Evolutionary conservation across 2,113 vertebrate genomes (phyloP).

Genomic region (Galeopterus variegatus): DNA sequence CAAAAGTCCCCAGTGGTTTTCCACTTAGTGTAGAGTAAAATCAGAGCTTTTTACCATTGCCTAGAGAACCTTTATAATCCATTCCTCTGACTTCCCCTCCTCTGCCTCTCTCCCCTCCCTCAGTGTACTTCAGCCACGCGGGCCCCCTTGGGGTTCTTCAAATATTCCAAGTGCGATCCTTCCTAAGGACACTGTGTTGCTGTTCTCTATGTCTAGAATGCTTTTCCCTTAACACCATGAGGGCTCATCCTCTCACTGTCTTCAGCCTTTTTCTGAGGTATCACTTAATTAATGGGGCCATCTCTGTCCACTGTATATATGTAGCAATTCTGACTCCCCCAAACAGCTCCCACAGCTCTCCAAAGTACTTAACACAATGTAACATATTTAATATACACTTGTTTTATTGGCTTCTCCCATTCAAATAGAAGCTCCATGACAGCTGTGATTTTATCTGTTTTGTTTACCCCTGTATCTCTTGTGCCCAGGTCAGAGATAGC

Average conservation of each 20-base stretch:
- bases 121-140: background rate
- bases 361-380: background rate
- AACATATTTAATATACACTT: background rate
- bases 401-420: background rate
- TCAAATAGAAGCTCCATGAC: background rate
- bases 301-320: background rate
- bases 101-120: background rate
- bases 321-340: background rate
- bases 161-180: rapidly evolving
- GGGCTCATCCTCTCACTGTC: background rate
- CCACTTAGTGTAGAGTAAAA: background rate
- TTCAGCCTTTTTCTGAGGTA: background rate
- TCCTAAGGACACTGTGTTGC: background rate
- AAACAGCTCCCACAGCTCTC: background rate
- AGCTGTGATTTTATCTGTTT: background rate
- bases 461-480: background rate
- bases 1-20: background rate
- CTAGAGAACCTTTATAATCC: background rate
- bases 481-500: background rate
- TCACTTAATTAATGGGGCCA: background rate
- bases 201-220: background rate
- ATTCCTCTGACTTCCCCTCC: rapidly evolving
- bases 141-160: background rate
- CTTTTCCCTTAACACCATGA: background rate
- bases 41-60: background rate